These are phyloP conservation scores for Diarsia dahlii DNA, from an alignment of 2,888 invertebrate species.

Conservation along the genomic window DNA sequence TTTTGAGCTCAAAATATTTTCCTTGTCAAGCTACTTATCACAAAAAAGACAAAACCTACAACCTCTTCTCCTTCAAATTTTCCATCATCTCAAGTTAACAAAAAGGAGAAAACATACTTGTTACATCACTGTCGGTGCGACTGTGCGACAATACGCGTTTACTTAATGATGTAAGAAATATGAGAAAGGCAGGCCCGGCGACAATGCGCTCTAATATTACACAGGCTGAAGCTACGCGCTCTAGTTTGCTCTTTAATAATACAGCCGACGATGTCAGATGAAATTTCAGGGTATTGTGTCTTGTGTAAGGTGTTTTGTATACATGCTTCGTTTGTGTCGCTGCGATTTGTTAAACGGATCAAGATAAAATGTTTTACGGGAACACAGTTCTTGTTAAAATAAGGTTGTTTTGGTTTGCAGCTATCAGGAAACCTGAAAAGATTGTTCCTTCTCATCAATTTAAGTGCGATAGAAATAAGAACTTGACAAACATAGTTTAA, in stretches of 20 bases:
- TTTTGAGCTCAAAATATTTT: no score
- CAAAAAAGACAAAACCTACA: no score
- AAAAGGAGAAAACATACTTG: conserved; percentile 19
- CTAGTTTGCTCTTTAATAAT: conserved; percentile 67
- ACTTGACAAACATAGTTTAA: not conserved
- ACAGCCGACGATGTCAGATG: conserved; percentile 61
- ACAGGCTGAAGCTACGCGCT: conserved; percentile 57
- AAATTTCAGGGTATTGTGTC: conserved; percentile 55
- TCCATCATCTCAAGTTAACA: not conserved
- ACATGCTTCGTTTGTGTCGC: conserved; percentile 3
- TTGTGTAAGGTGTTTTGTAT: conserved; percentile 18
- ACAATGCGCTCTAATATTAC: conserved; percentile 76
- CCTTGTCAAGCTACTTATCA: no score
- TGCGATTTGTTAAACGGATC: not conserved
- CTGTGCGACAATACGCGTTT: conserved; percentile 62
- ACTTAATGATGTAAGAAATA: conserved; percentile 87
- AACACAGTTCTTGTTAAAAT: not conserved
- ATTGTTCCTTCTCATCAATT: not conserved
- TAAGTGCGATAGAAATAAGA: not conserved
- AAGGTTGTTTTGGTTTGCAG: not conserved
- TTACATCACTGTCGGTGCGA: conserved; percentile 19
- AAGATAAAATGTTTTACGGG: not conserved
- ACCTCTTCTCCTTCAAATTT: not conserved
- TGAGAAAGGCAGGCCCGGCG: conserved; percentile 73
- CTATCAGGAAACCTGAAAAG: not conserved